phyloP scores from a whole-genome alignment of 2,797 vertebrate species.

The Tapera naevia region DNA sequence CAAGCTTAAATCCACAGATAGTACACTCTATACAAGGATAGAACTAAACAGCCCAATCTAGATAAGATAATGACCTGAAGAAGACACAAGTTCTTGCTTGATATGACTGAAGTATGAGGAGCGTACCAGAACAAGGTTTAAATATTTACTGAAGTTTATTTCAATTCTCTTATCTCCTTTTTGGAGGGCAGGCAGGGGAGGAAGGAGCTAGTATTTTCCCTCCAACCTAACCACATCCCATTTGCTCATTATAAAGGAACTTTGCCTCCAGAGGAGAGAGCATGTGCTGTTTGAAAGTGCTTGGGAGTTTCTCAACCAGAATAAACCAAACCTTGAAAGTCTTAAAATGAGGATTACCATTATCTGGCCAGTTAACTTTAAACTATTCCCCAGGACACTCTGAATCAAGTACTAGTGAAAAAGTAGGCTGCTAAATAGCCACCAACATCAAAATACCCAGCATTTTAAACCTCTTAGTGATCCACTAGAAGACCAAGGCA shows the following conservation, averaged over 20 bases:
- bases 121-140: neutral
- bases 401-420: neutral
- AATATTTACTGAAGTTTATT: constrained; percentile 20
- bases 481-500: neutral
- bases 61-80: neutral
- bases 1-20: neutral
- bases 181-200: neutral
- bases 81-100: neutral
- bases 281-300: neutral
- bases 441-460: neutral
- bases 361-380: neutral
- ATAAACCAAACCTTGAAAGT: neutral
- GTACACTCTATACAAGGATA: neutral
- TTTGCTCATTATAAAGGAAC: neutral
- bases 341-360: neutral
- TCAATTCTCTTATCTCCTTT: neutral
- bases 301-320: neutral
- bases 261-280: neutral
- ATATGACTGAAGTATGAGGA: neutral
- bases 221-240: neutral
- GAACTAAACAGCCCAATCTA: neutral
- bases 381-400: neutral
- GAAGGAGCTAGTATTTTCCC: neutral
- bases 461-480: neutral
- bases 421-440: neutral